These are phyloP conservation scores for Pseudachorutes palmiensis DNA, from an alignment of 1,140 invertebrate species.

Conservation along the genomic window DNA sequence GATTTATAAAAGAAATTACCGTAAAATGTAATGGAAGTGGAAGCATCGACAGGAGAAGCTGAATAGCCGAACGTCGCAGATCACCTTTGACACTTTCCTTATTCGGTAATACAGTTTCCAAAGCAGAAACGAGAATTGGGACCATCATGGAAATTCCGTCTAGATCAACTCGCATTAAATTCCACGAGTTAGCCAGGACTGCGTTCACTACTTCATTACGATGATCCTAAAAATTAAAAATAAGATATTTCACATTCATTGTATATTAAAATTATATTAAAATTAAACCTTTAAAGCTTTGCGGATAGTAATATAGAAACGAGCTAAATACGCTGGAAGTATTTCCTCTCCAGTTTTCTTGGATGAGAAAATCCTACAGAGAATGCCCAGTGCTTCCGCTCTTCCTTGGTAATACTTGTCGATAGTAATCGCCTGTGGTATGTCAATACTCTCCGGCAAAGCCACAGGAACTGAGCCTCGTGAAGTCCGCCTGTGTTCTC, in stretches of 20 bases:
- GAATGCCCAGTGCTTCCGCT: constrained; percentile 87
- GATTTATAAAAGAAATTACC: constrained; percentile 43
- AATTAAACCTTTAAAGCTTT: constrained; percentile 74
- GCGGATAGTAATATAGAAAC: constrained; percentile 86
- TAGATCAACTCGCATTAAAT: constrained; percentile 79
- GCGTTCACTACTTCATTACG: constrained; percentile 61
- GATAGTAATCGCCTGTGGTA: constrained; percentile 46
- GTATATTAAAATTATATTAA: too few relatives aligned
- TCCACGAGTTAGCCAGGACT: constrained; percentile 69
- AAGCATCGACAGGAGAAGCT: constrained; percentile 78
- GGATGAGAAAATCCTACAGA: constrained; percentile 91
- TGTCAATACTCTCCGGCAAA: constrained; percentile 34
- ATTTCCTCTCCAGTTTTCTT: constrained; percentile 95
- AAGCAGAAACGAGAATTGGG: constrained; percentile 75
- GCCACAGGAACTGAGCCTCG: constrained; percentile 34
- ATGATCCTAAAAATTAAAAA: constrained; percentile 26
- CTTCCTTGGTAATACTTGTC: constrained; percentile 63
- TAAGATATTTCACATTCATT: too few relatives aligned
- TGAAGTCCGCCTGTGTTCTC: constrained; percentile 28
- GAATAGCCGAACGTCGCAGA: constrained; percentile 78
- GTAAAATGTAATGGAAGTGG: constrained; percentile 84
- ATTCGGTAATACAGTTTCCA: constrained; percentile 78
- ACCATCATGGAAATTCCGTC: constrained; percentile 86
- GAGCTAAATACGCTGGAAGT: constrained; percentile 82
- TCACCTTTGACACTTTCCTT: constrained; percentile 59